Percentiles rank a stretch among this genome's conserved stretches.
Evolutionary conservation across 2,113 vertebrate genomes (phyloP).

Genomic region (Pleuronectes platessa): DNA sequence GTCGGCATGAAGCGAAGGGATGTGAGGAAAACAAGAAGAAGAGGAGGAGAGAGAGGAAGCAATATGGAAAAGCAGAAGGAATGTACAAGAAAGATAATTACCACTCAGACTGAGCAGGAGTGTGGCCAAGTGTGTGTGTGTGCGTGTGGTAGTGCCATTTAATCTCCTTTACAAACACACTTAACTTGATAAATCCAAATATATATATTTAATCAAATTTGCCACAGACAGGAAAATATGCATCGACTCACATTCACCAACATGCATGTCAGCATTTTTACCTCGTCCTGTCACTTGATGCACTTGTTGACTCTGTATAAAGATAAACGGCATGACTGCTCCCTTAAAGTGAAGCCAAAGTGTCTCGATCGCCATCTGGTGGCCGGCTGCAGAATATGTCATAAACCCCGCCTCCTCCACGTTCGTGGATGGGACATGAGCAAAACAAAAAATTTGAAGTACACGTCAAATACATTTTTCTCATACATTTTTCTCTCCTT

Average conservation of each 20-base stretch:
- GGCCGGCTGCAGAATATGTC: too few relatives aligned
- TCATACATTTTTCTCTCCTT: too few relatives aligned
- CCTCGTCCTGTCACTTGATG: conserved; percentile 30
- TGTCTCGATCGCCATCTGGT: neutral
- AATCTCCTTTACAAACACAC: conserved; percentile 46
- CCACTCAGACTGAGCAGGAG: conserved; percentile 55
- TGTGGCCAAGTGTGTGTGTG: conserved; percentile 40
- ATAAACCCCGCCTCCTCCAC: too few relatives aligned
- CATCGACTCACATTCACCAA: conserved; percentile 54
- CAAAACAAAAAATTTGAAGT: too few relatives aligned
- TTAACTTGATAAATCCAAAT: conserved; percentile 54
- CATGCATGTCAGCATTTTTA: conserved; percentile 85
- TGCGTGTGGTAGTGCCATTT: conserved; percentile 56
- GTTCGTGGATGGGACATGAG: too few relatives aligned
- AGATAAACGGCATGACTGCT: neutral
- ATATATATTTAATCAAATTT: conserved; percentile 68
- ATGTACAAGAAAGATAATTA: conserved; percentile 63
- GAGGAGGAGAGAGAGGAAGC: conserved; percentile 58
- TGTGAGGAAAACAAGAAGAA: conserved; percentile 18
- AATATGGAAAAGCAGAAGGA: conserved; percentile 68
- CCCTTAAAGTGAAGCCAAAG: neutral
- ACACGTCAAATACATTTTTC: too few relatives aligned
- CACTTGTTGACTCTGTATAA: conserved; percentile 67
- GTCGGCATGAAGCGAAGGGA: conserved; percentile 40
- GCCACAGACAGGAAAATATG: conserved; percentile 58